phyloP scores from a whole-genome alignment of 2,888 invertebrate species.

The Monopis laevigella region DNA sequence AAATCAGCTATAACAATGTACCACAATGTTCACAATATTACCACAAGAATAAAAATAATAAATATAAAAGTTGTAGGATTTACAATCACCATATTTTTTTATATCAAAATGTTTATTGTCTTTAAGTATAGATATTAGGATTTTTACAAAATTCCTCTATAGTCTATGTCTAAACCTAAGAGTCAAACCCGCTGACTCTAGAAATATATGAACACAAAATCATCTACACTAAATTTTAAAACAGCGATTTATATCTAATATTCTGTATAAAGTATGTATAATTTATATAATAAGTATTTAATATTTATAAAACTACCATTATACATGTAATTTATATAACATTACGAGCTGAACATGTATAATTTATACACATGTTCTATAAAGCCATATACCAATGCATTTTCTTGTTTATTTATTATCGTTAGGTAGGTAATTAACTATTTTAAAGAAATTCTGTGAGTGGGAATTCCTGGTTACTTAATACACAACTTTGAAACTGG shows the following conservation, averaged over 20 bases:
- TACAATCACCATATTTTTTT: slow-evolving; percentile 27
- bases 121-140: slow-evolving; percentile 25
- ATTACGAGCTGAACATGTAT: slow-evolving; percentile 58
- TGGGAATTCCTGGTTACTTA: too few species aligned
- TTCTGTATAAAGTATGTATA: neutral
- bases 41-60: neutral
- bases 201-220: slow-evolving; percentile 52
- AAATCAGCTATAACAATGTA: too few species aligned
- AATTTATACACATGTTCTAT: slow-evolving; percentile 51
- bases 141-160: slow-evolving; percentile 2
- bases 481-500: too few species aligned
- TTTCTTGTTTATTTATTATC: slow-evolving; percentile 55
- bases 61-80: slow-evolving; percentile 8
- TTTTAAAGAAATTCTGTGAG: slow-evolving; percentile 22
- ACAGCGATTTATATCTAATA: slow-evolving; percentile 29
- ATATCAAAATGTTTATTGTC: slow-evolving; percentile 49
- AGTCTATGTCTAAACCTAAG: slow-evolving; percentile 23
- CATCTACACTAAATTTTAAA: slow-evolving; percentile 36
- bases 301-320: neutral
- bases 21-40: too few species aligned
- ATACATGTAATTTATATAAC: slow-evolving; percentile 33
- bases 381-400: slow-evolving; percentile 70
- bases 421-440: slow-evolving; percentile 28
- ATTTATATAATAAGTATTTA: neutral
- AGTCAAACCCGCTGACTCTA: slow-evolving; percentile 36